Percentiles rank a stretch among this genome's conserved stretches.
Conservation (phyloP, 2,888 invertebrate genomes). For the Oxyteleia sp. region DNA sequence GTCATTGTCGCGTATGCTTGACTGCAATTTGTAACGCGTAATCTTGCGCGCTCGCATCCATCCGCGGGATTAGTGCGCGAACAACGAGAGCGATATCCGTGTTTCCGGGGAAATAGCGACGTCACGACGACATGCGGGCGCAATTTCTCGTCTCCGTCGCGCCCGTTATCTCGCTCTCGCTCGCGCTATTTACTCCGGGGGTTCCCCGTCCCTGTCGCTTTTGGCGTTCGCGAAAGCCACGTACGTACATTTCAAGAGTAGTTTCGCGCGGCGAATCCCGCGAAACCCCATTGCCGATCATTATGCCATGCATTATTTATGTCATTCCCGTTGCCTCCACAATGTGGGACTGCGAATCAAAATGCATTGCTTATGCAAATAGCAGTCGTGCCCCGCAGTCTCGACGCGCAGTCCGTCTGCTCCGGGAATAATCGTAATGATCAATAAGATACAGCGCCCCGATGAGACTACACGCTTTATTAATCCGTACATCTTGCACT, state of each 20-base stretch:
- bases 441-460: constrained; percentile 81
- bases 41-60: no score
- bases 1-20: constrained; percentile 60
- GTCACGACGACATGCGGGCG: constrained; percentile 26
- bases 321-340: constrained; percentile 79
- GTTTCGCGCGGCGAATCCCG: constrained; percentile 68
- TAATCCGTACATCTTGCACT: constrained; percentile 36
- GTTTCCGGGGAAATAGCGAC: constrained; percentile 44
- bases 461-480: constrained; percentile 53
- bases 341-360: constrained; percentile 84
- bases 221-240: constrained; percentile 55
- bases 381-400: constrained; percentile 80
- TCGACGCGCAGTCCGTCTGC: constrained; percentile 77
- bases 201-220: constrained; percentile 1
- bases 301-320: constrained; percentile 87
- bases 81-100: no score
- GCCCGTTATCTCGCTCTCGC: constrained; percentile 21
- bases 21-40: no score
- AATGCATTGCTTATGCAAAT: constrained; percentile 88
- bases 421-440: constrained; percentile 83
- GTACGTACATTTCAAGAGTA: constrained; percentile 60
- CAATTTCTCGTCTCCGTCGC: background rate
- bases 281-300: constrained; percentile 80
- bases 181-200: background rate
- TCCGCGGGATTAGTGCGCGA: no score